Evolutionary conservation across 2,113 vertebrate genomes (phyloP), one percentile per base, ranked within the genome.

Genomic region (Corythoichthys intestinalis): DNA sequence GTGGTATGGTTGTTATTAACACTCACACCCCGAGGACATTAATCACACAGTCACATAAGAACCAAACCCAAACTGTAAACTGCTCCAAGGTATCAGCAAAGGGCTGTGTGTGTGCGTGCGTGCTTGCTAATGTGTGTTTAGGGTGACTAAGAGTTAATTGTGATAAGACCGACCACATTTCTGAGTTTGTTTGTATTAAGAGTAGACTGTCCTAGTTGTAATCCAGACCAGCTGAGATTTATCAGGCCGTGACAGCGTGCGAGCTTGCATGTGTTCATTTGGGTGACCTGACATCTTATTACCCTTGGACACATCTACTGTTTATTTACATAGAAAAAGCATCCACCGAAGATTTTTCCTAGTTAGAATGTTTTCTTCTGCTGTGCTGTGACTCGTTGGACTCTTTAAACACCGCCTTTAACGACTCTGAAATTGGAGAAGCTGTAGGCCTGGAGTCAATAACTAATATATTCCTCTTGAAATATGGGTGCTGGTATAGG

Each of bases 141-240:
- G 17, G 35, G 65, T 65, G 63, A 69, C 66, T 69, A 53, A 66
- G 60, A 73, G 67, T 4, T 65, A 28, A 64, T 69, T 46, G 57
- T 78, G 81, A 85, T 85, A 74, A 82, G 77, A 61, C 35, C 70
- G 58, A 84, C 74, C 80, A 76, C 72, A 64, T 71, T 59, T 49
- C 20, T 58, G n/a, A 41, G 58, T 69, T 70, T 76, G 79, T 85
- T 85, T 80, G 71, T 74, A 77, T 81, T 75, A 65, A 3, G 56
- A 70, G 65, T 79, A 65, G 44, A 69, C 34, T 10, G 56, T 76
- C 65, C 59, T 75, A 71, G 75, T 71, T 71, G 66, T 10, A 53
- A 69, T 65, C 74, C 72, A 73, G 69, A 72, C 69, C 83, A 85
- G 75, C 83, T 81, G 76, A 82, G 76, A 66, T 70, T 59, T 74